phyloP scores from a whole-genome alignment of 1,140 invertebrate species.

The Aphelenchoides avenae region DNA sequence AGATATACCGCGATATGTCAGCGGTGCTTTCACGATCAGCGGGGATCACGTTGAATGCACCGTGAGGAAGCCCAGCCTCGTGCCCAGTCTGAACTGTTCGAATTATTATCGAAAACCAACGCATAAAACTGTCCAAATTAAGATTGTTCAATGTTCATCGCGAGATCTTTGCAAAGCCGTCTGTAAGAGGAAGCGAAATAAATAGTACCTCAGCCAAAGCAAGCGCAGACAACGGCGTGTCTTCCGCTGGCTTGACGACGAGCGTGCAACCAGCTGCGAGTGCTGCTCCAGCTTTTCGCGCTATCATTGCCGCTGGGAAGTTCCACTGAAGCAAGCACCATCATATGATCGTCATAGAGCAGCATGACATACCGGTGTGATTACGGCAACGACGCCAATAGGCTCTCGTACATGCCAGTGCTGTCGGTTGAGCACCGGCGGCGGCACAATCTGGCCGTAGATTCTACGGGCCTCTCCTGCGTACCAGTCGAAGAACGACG shows the following conservation, averaged over 20 bases:
- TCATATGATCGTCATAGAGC: slow-evolving; percentile 19
- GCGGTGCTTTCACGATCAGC: slow-evolving; percentile 72
- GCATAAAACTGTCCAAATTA: too few relatives aligned
- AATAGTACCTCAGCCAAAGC: slow-evolving; percentile 69
- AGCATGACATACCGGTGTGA: slow-evolving; percentile 72
- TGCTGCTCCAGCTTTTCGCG: slow-evolving; percentile 84
- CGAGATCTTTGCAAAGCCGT: too few relatives aligned
- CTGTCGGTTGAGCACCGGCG: slow-evolving; percentile 72
- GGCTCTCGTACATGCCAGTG: slow-evolving; percentile 82
- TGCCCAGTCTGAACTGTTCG: slow-evolving; percentile 62
- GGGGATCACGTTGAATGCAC: slow-evolving; percentile 85
- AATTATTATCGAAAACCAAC: too few relatives aligned
- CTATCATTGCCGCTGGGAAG: slow-evolving; percentile 97
- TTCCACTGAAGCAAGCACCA: slow-evolving; percentile 76
- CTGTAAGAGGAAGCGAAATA: too few relatives aligned
- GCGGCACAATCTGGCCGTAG: slow-evolving; percentile 79
- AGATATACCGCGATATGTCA: slow-evolving; percentile 77
- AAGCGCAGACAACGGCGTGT: slow-evolving; percentile 88
- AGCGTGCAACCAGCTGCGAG: slow-evolving; percentile 89
- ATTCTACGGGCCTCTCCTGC: slow-evolving; percentile 85
- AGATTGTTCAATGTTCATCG: too few relatives aligned
- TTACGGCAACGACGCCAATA: slow-evolving; percentile 85
- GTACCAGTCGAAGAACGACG: slow-evolving; percentile 92
- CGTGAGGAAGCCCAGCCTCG: slow-evolving; percentile 65
- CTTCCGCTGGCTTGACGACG: slow-evolving; percentile 90